Percentiles rank a stretch among this genome's conserved stretches.
These are phyloP conservation scores for Nymphalis c-album DNA, from an alignment of 2,888 invertebrate genomes.

Conservation along the genomic window DNA sequence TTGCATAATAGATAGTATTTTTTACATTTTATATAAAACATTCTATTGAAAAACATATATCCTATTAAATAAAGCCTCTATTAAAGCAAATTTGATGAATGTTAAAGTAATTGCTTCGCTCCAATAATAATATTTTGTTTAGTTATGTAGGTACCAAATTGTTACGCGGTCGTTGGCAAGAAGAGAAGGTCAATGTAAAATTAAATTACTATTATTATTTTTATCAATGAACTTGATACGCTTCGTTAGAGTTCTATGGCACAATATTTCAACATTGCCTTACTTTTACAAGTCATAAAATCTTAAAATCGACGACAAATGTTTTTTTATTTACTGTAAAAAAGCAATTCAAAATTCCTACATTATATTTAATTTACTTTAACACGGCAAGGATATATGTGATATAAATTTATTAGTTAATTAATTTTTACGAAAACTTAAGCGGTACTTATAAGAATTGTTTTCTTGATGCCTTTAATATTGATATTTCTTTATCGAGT, in stretches of 20 bases:
- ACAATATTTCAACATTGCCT: slow-evolving; percentile 49
- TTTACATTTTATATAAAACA: too few species aligned
- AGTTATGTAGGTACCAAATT: slow-evolving; percentile 18
- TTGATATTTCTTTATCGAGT: background rate
- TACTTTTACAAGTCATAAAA: slow-evolving; percentile 41
- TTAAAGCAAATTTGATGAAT: background rate
- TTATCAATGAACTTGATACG: slow-evolving; percentile 73
- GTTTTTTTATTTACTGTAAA: too few species aligned
- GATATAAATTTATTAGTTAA: too few species aligned
- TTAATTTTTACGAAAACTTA: too few species aligned
- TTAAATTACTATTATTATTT: slow-evolving; percentile 55
- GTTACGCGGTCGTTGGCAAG: slow-evolving; percentile 50
- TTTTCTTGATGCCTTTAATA: too few species aligned
- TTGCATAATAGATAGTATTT: too few species aligned
- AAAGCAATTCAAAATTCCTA: too few species aligned
- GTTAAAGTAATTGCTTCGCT: slow-evolving; percentile 2
- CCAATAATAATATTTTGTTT: slow-evolving; percentile 1
- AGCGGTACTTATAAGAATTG: too few species aligned
- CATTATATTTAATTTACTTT: too few species aligned
- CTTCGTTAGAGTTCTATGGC: slow-evolving; percentile 60
- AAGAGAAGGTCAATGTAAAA: slow-evolving; percentile 55
- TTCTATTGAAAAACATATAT: too few species aligned
- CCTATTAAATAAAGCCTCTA: too few species aligned
- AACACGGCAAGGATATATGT: too few species aligned
- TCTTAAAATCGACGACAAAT: slow-evolving; percentile 26